phyloP scores from a whole-genome alignment of 64 coral and sea anemone species.

The Dendronephthya gigantea region DNA sequence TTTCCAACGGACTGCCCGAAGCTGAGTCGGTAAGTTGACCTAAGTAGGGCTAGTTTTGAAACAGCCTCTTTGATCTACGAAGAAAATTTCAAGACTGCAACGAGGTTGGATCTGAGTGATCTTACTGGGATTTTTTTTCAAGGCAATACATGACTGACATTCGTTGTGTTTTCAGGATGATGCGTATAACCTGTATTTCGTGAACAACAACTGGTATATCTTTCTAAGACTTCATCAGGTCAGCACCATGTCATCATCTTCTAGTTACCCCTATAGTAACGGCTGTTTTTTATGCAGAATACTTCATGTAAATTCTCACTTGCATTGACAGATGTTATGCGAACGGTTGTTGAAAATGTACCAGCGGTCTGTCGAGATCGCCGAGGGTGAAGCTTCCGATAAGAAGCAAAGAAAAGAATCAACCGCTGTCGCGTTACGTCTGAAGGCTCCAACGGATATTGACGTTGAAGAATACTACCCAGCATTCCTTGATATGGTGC shows the following conservation, averaged over 20 bases:
- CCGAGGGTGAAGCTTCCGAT: slow-evolving; percentile 91
- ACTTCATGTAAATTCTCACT: not conserved
- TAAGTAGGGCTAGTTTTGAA: not conserved
- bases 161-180: slow-evolving; percentile 59
- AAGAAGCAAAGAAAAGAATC: slow-evolving; percentile 94
- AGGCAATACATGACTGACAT: not conserved
- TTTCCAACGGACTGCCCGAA: slow-evolving; percentile 81
- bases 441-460: slow-evolving; percentile 94
- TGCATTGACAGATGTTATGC: slow-evolving; percentile 51
- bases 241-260: not conserved
- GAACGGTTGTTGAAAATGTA: slow-evolving; percentile 95
- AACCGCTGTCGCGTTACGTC: slow-evolving; percentile 80
- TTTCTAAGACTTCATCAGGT: slow-evolving; percentile 98
- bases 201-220: slow-evolving; percentile 88
- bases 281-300: not conserved
- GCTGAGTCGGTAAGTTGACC: slow-evolving; percentile 73
- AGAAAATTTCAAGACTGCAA: too few relatives aligned
- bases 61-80: too few relatives aligned
- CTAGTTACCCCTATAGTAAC: not conserved
- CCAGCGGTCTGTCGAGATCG: slow-evolving; percentile 84
- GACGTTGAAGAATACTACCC: slow-evolving; percentile 96
- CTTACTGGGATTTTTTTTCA: not conserved
- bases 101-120: too few relatives aligned
- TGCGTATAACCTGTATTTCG: slow-evolving; percentile 91
- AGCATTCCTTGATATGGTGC: slow-evolving; percentile 96